These are phyloP conservation scores for Abrostola triplasia DNA, from an alignment of 2,888 invertebrate species.

Conservation along the genomic window DNA sequence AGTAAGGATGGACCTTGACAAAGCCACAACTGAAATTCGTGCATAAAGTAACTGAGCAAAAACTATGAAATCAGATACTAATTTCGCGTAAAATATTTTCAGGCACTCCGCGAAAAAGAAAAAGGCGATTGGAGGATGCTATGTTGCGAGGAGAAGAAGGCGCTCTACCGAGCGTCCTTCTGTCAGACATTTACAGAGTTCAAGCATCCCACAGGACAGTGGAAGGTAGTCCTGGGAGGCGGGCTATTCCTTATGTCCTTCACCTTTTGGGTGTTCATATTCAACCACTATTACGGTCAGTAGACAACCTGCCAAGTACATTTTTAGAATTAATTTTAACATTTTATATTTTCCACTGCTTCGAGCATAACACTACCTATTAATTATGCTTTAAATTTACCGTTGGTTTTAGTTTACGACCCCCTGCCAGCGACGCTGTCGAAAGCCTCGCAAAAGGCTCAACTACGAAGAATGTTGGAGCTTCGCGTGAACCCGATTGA, in stretches of 20 bases:
- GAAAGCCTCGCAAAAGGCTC: constrained; percentile 90
- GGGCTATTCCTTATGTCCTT: constrained; percentile 84
- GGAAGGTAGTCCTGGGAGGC: constrained; percentile 92
- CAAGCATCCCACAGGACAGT: constrained; percentile 93
- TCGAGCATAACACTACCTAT: no score
- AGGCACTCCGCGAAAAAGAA: constrained; percentile 96
- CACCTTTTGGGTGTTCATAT: constrained; percentile 88
- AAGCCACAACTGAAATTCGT: no score
- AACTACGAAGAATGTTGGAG: constrained; percentile 93
- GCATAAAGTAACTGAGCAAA: no score
- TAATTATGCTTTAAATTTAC: no score
- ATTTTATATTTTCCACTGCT: no score
- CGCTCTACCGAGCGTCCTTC: constrained; percentile 96
- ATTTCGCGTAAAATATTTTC: not conserved
- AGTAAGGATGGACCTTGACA: no score
- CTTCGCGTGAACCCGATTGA: constrained; percentile 92
- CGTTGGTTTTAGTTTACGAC: constrained; percentile 80
- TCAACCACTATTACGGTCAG: constrained; percentile 88
- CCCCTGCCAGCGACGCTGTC: constrained; percentile 90
- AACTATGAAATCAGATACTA: no score
- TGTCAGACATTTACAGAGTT: constrained; percentile 98
- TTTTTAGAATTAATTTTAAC: no score
- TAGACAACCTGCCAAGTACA: not conserved
- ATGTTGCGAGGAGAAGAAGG: constrained; percentile 97
- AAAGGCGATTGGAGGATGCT: constrained; percentile 97